These are phyloP conservation scores for Hemicrepidius hirtus DNA, from an alignment of 2,888 invertebrate genomes.

Conservation along the genomic window DNA sequence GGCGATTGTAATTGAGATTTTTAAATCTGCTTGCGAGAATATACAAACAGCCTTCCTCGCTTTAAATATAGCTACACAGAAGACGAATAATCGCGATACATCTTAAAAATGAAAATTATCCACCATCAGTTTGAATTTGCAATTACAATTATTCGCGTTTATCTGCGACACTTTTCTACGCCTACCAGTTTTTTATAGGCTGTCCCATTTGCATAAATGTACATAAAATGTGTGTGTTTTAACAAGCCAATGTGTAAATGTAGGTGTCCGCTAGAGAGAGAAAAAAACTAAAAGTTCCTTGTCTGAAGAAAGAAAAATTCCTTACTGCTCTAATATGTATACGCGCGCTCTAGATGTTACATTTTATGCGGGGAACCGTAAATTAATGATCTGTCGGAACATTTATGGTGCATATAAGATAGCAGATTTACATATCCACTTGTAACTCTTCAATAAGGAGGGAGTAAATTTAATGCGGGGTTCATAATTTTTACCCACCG, in stretches of 20 bases:
- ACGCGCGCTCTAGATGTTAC: slow-evolving; percentile 18
- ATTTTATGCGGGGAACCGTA: slow-evolving; percentile 31
- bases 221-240: slow-evolving; percentile 57
- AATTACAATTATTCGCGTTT: slow-evolving; percentile 54
- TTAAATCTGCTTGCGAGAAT: neutral
- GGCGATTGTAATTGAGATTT: slow-evolving; percentile 10
- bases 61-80: neutral
- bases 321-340: slow-evolving; percentile 3
- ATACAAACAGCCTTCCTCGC: neutral
- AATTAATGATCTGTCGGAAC: slow-evolving; percentile 54
- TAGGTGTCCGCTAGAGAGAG: slow-evolving; percentile 49
- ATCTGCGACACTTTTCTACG: slow-evolving; percentile 54
- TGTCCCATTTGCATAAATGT: slow-evolving; percentile 54
- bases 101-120: slow-evolving; percentile 45
- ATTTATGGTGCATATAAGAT: slow-evolving; percentile 55
- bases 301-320: slow-evolving; percentile 12
- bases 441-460: slow-evolving; percentile 29
- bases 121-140: slow-evolving; percentile 48
- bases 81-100: slow-evolving; percentile 16
- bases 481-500: slow-evolving; percentile 24
- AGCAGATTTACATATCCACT: slow-evolving; percentile 53
- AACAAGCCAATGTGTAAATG: slow-evolving; percentile 54
- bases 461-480: slow-evolving; percentile 35
- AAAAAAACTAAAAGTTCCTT: slow-evolving; percentile 8
- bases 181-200: slow-evolving; percentile 50